Conservation (phyloP, 1,140 invertebrate species). For the Plectrocnemia conspersa region DNA sequence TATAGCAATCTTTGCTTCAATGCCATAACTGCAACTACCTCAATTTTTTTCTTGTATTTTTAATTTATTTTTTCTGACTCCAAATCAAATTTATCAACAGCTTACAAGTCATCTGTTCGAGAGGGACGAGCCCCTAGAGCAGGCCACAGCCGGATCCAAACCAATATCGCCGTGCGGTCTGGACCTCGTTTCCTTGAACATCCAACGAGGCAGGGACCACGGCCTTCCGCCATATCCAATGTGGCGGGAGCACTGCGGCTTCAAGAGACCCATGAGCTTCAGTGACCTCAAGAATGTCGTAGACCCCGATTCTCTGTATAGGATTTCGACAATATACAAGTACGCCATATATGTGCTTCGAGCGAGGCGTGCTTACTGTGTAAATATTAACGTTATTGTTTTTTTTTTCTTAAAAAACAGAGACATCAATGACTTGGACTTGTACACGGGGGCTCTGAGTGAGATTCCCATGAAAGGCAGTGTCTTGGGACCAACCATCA, state of each 20-base stretch:
- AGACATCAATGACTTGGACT: conserved; percentile 76
- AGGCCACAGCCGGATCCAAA: conserved; percentile 15
- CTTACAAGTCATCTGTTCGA: conserved; percentile 74
- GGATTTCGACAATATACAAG: conserved; percentile 63
- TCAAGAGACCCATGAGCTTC: conserved; percentile 65
- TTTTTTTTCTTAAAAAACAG: too few relatives aligned
- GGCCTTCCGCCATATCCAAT: conserved; percentile 75
- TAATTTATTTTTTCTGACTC: too few relatives aligned
- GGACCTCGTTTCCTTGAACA: conserved; percentile 81
- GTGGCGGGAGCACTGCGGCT: conserved; percentile 71
- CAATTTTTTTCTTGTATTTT: too few relatives aligned
- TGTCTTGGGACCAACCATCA: conserved; percentile 77
- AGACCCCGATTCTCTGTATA: conserved; percentile 56
- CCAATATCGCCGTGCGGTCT: conserved; percentile 58
- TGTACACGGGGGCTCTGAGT: conserved; percentile 80
- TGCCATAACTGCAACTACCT: too few relatives aligned
- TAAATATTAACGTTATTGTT: too few relatives aligned
- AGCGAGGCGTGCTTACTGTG: too few relatives aligned
- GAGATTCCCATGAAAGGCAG: conserved; percentile 65
- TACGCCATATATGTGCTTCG: conserved; percentile 44
- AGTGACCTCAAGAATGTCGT: conserved; percentile 65
- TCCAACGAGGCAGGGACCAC: conserved; percentile 84
- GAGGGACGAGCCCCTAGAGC: conserved; percentile 39
- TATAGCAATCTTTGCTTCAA: too few relatives aligned
- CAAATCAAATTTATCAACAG: too few relatives aligned